phyloP scores from a whole-genome alignment of 2,797 vertebrate genomes.

The Gila robusta region DNA sequence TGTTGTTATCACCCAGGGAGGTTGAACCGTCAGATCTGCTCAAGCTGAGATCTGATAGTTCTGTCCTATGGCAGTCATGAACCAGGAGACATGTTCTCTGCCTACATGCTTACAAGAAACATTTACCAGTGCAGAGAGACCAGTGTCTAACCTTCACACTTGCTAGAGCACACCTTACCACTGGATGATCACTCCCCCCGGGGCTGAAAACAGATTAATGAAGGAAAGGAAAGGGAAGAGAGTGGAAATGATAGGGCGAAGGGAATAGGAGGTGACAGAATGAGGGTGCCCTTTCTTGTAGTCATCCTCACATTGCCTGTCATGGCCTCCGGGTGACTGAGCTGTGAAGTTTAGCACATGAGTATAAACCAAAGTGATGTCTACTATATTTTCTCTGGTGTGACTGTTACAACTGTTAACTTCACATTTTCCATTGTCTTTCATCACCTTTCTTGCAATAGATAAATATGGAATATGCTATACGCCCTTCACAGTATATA shows the following conservation, averaged over 20 bases:
- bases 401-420: not conserved
- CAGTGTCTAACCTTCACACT: constrained; percentile 47
- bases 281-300: constrained; percentile 64
- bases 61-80: constrained; percentile 65
- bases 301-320: constrained; percentile 29
- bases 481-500: not conserved
- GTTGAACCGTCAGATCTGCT: constrained; percentile 44
- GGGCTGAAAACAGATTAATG: constrained; percentile 22
- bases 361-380: constrained; percentile 38
- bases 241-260: constrained; percentile 44
- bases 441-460: not conserved
- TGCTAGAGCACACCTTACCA: constrained; percentile 26
- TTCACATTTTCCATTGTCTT: not conserved
- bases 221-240: constrained; percentile 28
- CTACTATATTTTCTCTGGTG: constrained; percentile 32
- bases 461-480: not conserved
- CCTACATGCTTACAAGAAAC: constrained; percentile 16
- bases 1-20: constrained; percentile 45
- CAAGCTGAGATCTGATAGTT: constrained; percentile 72
- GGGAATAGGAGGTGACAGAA: constrained; percentile 71
- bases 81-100: constrained; percentile 21
- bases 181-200: constrained; percentile 8
- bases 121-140: constrained; percentile 45
- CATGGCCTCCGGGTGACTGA: constrained; percentile 51
- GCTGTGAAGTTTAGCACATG: constrained; percentile 39